Evolutionary conservation across 2,113 vertebrate species (phyloP).

Genomic region (Corythoichthys intestinalis): DNA sequence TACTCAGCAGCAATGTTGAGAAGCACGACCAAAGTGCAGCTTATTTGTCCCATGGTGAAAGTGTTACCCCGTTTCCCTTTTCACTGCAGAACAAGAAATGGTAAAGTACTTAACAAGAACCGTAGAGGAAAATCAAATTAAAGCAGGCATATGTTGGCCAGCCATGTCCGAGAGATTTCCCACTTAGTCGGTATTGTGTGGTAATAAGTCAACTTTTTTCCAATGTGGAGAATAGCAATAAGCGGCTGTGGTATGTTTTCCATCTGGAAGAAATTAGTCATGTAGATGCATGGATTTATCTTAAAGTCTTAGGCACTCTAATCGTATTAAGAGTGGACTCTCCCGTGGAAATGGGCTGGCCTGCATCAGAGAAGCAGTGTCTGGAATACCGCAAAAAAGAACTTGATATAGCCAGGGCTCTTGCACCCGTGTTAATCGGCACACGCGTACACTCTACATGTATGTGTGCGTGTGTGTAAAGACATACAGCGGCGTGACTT

Average conservation of each 20-base stretch:
- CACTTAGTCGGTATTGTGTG: constrained; percentile 66
- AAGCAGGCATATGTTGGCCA: constrained; percentile 64
- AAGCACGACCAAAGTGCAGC: constrained; percentile 37
- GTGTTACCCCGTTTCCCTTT: constrained; percentile 50
- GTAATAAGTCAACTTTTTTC: constrained; percentile 65
- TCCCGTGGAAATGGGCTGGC: constrained; percentile 57
- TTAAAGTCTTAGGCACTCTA: constrained; percentile 64
- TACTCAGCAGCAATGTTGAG: constrained; percentile 35
- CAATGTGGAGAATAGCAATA: constrained; percentile 50
- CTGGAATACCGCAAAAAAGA: constrained; percentile 30
- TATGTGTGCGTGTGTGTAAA: constrained; percentile 1
- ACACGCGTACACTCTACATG: background rate
- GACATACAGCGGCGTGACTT: background rate
- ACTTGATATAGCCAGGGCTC: constrained; percentile 26
- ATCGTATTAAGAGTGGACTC: constrained; percentile 65
- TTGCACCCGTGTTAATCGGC: constrained; percentile 10
- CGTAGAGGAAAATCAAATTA: constrained; percentile 71
- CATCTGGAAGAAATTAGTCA: constrained; percentile 58
- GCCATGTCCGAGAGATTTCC: constrained; percentile 70
- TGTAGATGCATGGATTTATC: constrained; percentile 67
- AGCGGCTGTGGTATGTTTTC: constrained; percentile 60
- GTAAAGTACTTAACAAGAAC: constrained; percentile 62
- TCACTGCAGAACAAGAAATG: constrained; percentile 51
- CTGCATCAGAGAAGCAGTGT: constrained; percentile 26
- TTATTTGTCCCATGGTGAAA: constrained; percentile 51